Conservation (phyloP, 2,888 invertebrate species). For the Deilephila elpenor region DNA sequence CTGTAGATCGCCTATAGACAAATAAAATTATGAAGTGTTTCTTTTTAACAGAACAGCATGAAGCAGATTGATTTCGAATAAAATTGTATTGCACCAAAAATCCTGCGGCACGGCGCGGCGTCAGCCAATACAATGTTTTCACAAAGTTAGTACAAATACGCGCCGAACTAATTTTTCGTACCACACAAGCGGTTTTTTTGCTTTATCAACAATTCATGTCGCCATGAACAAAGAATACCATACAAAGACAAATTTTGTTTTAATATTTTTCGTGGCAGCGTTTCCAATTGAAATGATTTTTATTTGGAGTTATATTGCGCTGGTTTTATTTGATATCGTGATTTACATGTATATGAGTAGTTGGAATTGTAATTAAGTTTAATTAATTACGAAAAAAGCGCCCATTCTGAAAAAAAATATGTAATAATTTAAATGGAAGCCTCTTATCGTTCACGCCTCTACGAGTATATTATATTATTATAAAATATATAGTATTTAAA, state of each 20-base stretch:
- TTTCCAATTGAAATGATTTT: not conserved
- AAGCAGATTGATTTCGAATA: not conserved
- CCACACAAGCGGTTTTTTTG: not conserved
- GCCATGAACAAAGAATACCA: conserved; percentile 3
- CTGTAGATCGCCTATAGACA: no score
- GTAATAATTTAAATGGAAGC: no score
- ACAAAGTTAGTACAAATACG: conserved; percentile 3
- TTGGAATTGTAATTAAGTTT: no score
- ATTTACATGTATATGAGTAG: no score
- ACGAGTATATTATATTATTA: no score
- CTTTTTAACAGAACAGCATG: no score
- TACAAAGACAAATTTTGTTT: conserved; percentile 6
- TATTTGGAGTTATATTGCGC: not conserved
- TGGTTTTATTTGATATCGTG: not conserved
- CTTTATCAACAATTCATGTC: conserved; percentile 6
- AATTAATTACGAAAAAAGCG: no score
- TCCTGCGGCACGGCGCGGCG: no score
- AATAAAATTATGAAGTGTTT: no score
- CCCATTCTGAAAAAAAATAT: no score
- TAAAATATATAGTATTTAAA: no score
- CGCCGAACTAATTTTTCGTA: conserved; percentile 3
- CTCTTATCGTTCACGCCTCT: no score
- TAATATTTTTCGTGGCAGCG: not conserved
- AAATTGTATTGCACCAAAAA: not conserved
- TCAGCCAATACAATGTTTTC: not conserved